Evolutionary conservation across 1,140 invertebrate genomes (phyloP).

Genomic region (Caenorhabditis briggsae): DNA sequence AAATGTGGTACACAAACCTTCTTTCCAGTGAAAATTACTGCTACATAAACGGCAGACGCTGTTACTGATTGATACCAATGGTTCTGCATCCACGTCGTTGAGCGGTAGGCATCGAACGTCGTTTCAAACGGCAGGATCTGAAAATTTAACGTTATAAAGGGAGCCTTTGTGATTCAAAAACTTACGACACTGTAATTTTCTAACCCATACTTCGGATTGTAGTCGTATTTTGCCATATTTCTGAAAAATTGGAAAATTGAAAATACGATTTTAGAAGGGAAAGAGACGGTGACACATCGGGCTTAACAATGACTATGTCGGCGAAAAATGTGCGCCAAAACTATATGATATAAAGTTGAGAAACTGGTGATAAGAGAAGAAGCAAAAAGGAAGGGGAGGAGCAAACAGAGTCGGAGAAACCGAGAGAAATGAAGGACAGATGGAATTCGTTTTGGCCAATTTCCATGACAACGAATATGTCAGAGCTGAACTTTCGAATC

Average conservation of each 20-base stretch:
- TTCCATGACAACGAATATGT: neutral
- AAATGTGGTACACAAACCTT: conserved; percentile 57
- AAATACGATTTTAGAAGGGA: neutral
- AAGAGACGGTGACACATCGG: conserved; percentile 10
- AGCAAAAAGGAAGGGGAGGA: neutral
- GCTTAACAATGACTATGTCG: neutral
- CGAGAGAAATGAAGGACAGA: neutral
- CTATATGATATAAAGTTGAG: conserved; percentile 39
- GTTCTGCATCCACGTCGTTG: conserved; percentile 91
- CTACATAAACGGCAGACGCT: conserved; percentile 86
- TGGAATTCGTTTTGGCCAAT: neutral
- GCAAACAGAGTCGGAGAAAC: neutral
- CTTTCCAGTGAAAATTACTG: conserved; percentile 92
- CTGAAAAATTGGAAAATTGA: conserved; percentile 24
- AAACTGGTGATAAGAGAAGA: conserved; percentile 9
- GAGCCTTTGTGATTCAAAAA: too few species aligned
- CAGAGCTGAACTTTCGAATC: neutral
- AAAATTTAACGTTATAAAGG: neutral
- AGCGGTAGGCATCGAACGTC: conserved; percentile 89
- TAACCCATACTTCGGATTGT: conserved; percentile 73
- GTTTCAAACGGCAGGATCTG: conserved; percentile 91
- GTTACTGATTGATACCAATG: conserved; percentile 92
- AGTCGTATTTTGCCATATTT: conserved; percentile 75
- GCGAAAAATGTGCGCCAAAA: conserved; percentile 21
- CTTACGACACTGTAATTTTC: conserved; percentile 87